Conservation (phyloP, 2,797 vertebrate genomes). For the Pipistrellus kuhlii region DNA sequence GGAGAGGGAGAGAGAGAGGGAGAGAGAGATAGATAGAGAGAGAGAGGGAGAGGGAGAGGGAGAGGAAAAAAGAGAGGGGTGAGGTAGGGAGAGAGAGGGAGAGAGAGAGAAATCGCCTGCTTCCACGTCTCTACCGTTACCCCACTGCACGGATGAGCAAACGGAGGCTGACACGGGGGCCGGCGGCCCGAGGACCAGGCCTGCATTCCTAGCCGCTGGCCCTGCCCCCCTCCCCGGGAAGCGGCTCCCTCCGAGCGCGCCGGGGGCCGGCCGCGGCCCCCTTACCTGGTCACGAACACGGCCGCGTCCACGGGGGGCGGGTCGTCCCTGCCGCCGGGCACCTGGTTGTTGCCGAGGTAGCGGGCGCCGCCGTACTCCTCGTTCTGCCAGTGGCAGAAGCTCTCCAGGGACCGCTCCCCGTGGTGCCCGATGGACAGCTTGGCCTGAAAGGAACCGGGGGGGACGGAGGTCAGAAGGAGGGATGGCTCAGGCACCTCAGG, state of each 20-base stretch:
- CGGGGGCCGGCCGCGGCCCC: neutral
- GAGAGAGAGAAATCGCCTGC: no score
- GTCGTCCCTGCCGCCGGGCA: conserved; percentile 94
- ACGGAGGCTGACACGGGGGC: neutral
- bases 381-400: conserved; percentile 98
- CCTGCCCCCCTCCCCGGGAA: neutral
- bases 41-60: no score
- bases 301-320: conserved; percentile 93
- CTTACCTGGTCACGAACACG: conserved; percentile 96
- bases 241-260: neutral
- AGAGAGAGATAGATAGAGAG: no score
- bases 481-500: no score
- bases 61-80: no score
- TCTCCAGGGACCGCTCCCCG: conserved; percentile 96
- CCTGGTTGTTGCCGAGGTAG: conserved; percentile 95
- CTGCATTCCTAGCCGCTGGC: neutral
- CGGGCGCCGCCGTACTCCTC: conserved; percentile 93
- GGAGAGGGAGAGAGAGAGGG: no score
- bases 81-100: neutral
- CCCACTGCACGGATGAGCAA: neutral
- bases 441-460: conserved; percentile 85
- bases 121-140: neutral
- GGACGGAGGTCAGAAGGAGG: no score
- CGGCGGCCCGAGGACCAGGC: neutral
- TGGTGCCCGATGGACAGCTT: conserved; percentile 95